Evolutionary conservation across 2,113 vertebrate genomes (phyloP).

Genomic region (Cyanoderma ruficeps): DNA sequence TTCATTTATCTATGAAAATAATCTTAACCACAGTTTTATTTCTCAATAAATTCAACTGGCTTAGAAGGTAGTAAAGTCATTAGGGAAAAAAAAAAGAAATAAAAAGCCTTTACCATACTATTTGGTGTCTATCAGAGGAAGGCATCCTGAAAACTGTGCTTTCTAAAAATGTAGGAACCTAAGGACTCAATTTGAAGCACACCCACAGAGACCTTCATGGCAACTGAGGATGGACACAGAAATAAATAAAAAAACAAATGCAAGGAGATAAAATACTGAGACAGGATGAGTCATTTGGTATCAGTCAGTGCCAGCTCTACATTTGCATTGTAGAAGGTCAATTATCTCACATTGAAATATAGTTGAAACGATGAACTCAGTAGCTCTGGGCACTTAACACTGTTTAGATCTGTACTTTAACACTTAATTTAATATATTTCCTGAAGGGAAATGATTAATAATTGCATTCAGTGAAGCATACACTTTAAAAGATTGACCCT

Average conservation of each 20-base stretch:
- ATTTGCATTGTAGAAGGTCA: slow-evolving; percentile 71
- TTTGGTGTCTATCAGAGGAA: slow-evolving; percentile 11
- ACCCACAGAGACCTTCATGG: not conserved
- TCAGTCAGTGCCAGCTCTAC: slow-evolving; percentile 46
- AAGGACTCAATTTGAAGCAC: not conserved
- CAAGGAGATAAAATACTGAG: slow-evolving; percentile 45
- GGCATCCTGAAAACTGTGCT: not conserved
- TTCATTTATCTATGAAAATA: not conserved
- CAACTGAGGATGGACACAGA: slow-evolving; percentile 13
- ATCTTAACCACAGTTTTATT: not conserved
- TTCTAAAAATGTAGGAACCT: not conserved
- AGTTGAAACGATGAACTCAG: slow-evolving; percentile 65
- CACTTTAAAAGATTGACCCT: slow-evolving; percentile 75
- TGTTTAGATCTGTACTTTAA: slow-evolving; percentile 80
- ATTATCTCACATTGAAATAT: slow-evolving; percentile 72
- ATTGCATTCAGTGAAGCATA: slow-evolving; percentile 73
- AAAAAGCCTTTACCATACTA: not conserved
- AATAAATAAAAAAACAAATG: slow-evolving; percentile 40
- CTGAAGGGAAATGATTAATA: slow-evolving; percentile 79
- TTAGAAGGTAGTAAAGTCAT: not conserved
- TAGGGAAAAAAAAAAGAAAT: not conserved
- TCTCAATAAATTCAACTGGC: slow-evolving; percentile 4
- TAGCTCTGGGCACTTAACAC: slow-evolving; percentile 65
- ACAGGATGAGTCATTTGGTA: slow-evolving; percentile 56
- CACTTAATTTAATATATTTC: slow-evolving; percentile 80